phyloP scores from a whole-genome alignment of 2,797 vertebrate genomes.

The Lepilemur septentrionalis region DNA sequence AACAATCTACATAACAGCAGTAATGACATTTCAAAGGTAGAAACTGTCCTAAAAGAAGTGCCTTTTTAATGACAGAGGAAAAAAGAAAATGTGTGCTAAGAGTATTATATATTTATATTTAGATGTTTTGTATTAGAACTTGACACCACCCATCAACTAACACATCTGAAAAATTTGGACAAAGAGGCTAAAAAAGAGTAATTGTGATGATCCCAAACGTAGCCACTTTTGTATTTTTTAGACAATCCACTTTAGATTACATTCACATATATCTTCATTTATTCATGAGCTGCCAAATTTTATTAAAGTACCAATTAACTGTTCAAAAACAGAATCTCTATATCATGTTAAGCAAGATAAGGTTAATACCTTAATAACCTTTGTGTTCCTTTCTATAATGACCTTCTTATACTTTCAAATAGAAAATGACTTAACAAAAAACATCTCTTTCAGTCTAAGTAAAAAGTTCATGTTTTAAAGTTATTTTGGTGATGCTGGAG shows the following conservation, averaged over 20 bases:
- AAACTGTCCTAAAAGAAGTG: neutral
- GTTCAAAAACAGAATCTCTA: conserved; percentile 47
- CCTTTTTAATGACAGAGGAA: neutral
- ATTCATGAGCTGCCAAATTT: conserved; percentile 54
- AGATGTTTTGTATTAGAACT: neutral
- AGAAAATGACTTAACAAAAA: conserved; percentile 15
- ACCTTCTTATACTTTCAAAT: neutral
- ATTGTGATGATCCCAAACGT: neutral
- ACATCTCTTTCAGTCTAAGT: neutral
- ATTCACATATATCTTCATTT: neutral
- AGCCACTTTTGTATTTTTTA: conserved; percentile 48
- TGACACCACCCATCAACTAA: neutral
- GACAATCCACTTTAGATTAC: conserved; percentile 26
- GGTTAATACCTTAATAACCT: neutral
- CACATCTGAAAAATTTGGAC: neutral
- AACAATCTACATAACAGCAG: neutral
- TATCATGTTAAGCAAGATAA: conserved; percentile 50
- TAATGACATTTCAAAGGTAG: neutral
- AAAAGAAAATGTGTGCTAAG: neutral
- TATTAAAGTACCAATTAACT: conserved; percentile 41
- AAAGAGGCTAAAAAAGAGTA: neutral
- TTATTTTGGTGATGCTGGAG: neutral
- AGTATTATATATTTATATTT: neutral
- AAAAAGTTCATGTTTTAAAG: neutral
- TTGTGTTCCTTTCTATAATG: neutral